A percentile compares a stretch with the other conserved stretches of the same genome.
Evolutionary conservation across 2,888 invertebrate genomes (phyloP).

Genomic region (Apodemia duryi): DNA sequence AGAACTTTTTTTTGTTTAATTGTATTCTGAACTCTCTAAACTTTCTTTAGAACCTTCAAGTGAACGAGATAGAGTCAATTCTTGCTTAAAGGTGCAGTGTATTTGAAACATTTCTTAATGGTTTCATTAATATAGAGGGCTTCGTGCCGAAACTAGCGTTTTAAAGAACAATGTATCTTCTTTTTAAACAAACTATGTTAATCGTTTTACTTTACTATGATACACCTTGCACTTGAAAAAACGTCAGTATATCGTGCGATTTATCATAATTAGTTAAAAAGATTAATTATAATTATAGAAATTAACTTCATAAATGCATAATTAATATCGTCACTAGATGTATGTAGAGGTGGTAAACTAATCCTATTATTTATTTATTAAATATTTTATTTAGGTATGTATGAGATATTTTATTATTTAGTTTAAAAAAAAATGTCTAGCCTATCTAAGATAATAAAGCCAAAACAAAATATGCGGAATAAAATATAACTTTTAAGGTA

Average conservation of each 20-base stretch:
- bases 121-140: slow-evolving; percentile 57
- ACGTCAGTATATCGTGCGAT: slow-evolving; percentile 18
- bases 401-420: too few relatives aligned
- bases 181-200: slow-evolving; percentile 62
- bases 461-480: too few relatives aligned
- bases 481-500: too few relatives aligned
- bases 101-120: slow-evolving; percentile 50
- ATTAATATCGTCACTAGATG: too few relatives aligned
- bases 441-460: too few relatives aligned
- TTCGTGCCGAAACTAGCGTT: slow-evolving; percentile 76
- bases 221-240: slow-evolving; percentile 33
- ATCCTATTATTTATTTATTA: too few relatives aligned
- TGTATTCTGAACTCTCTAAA: slow-evolving; percentile 31
- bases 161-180: slow-evolving; percentile 65
- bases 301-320: background rate
- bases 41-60: slow-evolving; percentile 38
- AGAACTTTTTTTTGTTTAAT: slow-evolving; percentile 49
- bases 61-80: slow-evolving; percentile 37
- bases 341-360: too few relatives aligned
- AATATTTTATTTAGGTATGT: too few relatives aligned
- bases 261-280: background rate
- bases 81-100: slow-evolving; percentile 36
- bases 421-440: too few relatives aligned
- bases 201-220: slow-evolving; percentile 51
- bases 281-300: background rate